Conservation (phyloP, 2,888 invertebrate species). For the Halocaridina rubra region DNA sequence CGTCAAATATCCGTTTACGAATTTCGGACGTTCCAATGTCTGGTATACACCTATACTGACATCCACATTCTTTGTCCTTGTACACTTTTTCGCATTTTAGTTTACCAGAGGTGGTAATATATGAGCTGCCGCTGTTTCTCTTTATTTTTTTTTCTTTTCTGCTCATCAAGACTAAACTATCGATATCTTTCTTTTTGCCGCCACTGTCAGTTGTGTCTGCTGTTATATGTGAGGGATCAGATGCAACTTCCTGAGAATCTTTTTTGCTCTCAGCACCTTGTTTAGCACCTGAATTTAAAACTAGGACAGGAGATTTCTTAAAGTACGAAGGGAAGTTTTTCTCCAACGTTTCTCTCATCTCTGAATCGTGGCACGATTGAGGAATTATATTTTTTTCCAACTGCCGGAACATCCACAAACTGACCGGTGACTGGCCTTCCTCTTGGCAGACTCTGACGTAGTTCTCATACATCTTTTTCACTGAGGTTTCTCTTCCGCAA, state of each 20-base stretch:
- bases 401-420: slow-evolving; percentile 46
- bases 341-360: background rate
- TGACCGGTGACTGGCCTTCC: slow-evolving; percentile 29
- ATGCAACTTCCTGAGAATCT: background rate
- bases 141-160: slow-evolving; percentile 24
- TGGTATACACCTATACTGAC: slow-evolving; percentile 27
- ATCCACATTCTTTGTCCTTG: slow-evolving; percentile 35
- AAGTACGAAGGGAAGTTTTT: too few relatives aligned
- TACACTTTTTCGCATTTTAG: slow-evolving; percentile 19
- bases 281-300: too few relatives aligned
- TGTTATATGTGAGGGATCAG: background rate
- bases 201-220: background rate
- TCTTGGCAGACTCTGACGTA: slow-evolving; percentile 30
- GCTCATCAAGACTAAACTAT: background rate
- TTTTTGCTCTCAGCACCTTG: background rate
- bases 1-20: background rate
- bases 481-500: slow-evolving; percentile 16
- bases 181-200: background rate
- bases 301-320: too few relatives aligned
- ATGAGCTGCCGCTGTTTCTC: slow-evolving; percentile 38
- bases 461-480: slow-evolving; percentile 41
- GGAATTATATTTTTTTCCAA: slow-evolving; percentile 13
- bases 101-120: slow-evolving; percentile 41
- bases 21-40: background rate
- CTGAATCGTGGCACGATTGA: background rate